Evolutionary conservation across 2,113 vertebrate genomes (phyloP), one percentile per base, ranked within the genome.

Genomic region (Neopipo cinnamomea): DNA sequence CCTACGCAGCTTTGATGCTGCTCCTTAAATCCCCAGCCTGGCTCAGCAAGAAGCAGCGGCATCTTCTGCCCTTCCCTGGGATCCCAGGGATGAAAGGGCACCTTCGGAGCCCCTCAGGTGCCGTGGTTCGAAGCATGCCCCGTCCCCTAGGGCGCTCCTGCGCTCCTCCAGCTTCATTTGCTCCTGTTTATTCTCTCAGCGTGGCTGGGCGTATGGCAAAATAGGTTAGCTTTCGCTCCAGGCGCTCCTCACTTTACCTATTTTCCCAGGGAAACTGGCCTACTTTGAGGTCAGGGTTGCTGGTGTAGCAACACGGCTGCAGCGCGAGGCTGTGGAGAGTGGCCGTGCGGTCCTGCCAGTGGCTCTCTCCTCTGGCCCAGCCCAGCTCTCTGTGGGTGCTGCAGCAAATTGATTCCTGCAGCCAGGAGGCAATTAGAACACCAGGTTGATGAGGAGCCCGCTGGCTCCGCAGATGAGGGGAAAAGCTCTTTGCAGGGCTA

Each of bases 211-310:
- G 80, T 77, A 59, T 76, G 85, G 92, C 68, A 84, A 97, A 97
- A 89, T 97, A 95, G 97, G 97, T 96, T 94, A 96, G 39, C 21
- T 62, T 35, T 90, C 5, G 96, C 97, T 96, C 30, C 78, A 11
- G 97, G 97, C 95, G 0, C 79, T 94, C 71, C 28, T 33, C 85
- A 24, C 85, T 86, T 94, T 59, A 88, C 95, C 96, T 93, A 46
- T 93, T 94, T 97, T 97, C 97, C 96, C 95, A 85, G 91, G 88
- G 95, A 97, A 96, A 85, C 35, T 94, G 97, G 59, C 97, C 98
- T 98, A 97, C 93, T 98, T 98, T 96, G 96, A 94, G 97, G 93
- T 97, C 74, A 88, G 93, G 44, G 3, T 39, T 65, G 72, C 83
- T 59, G 59, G 77, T 9, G 4, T 12, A 39, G 27, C 3, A 5